Percentiles rank a stretch among this genome's conserved stretches.
These are phyloP conservation scores for Bos indicus DNA, from an alignment of 2,113 vertebrate genomes.

Conservation along the genomic window DNA sequence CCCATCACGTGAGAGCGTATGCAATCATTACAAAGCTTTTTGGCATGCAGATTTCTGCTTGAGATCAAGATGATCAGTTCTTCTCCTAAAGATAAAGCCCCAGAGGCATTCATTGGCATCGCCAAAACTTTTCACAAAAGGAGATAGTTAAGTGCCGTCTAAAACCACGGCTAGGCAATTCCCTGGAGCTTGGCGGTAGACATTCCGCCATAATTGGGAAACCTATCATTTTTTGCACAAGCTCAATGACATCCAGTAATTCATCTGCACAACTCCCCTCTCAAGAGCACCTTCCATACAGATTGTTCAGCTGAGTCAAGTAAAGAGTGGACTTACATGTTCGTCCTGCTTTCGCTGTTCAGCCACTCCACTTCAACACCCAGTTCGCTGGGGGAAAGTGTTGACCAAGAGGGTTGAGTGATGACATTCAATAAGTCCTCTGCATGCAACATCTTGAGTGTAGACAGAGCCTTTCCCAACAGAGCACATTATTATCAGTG, in stretches of 20 bases:
- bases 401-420: not conserved
- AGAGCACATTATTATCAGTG: not conserved
- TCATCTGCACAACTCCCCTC: not conserved
- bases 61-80: slow-evolving; percentile 50
- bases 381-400: not conserved
- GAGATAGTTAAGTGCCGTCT: not conserved
- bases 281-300: not conserved
- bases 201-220: not conserved
- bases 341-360: not conserved
- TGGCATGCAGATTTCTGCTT: slow-evolving; percentile 71
- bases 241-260: not conserved
- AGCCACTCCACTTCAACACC: not conserved
- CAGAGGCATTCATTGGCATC: slow-evolving; percentile 36
- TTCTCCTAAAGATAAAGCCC: slow-evolving; percentile 32
- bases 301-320: not conserved
- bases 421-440: not conserved
- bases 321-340: not conserved
- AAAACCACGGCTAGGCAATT: slow-evolving; percentile 20
- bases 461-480: not conserved
- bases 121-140: slow-evolving; percentile 38
- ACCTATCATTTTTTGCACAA: slow-evolving; percentile 2
- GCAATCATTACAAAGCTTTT: slow-evolving; percentile 62
- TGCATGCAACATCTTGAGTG: not conserved
- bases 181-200: not conserved
- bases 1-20: slow-evolving; percentile 54